A percentile compares a stretch with the other conserved stretches of the same genome.
phyloP scores from a whole-genome alignment of 2,888 invertebrate species.

The Cistogaster globosa region DNA sequence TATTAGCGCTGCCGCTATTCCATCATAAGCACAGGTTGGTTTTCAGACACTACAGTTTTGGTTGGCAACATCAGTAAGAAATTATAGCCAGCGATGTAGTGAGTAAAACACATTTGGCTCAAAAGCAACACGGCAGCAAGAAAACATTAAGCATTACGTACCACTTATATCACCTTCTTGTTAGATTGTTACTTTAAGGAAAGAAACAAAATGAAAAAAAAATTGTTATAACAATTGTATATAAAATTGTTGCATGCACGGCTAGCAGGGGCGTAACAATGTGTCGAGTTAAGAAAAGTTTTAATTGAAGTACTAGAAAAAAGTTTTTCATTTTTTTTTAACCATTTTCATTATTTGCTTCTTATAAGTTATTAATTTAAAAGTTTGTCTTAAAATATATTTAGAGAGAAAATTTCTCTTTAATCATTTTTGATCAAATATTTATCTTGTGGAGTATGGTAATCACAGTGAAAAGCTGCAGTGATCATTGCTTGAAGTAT shows the following conservation, averaged over 20 bases:
- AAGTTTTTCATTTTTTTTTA: background rate
- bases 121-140: slow-evolving; percentile 69
- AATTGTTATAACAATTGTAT: slow-evolving; percentile 43
- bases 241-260: slow-evolving; percentile 51
- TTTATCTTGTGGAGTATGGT: too few relatives aligned
- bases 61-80: slow-evolving; percentile 70
- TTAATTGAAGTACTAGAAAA: background rate
- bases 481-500: too few relatives aligned
- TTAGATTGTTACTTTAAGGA: slow-evolving; percentile 75
- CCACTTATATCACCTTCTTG: slow-evolving; percentile 83
- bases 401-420: too few relatives aligned
- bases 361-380: too few relatives aligned
- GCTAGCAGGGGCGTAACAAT: slow-evolving; percentile 36
- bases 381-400: too few relatives aligned
- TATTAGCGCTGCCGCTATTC: slow-evolving; percentile 77
- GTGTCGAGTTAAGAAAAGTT: background rate
- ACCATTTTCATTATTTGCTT: too few relatives aligned
- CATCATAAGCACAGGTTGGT: slow-evolving; percentile 71
- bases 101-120: slow-evolving; percentile 52
- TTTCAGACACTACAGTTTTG: slow-evolving; percentile 22
- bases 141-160: slow-evolving; percentile 76
- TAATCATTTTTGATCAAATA: too few relatives aligned
- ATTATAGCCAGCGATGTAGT: background rate
- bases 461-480: too few relatives aligned
- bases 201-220: background rate